A percentile compares a stretch with the other conserved stretches of the same genome.
phyloP scores from a whole-genome alignment of 2,888 invertebrate genomes.

The Dicyrtoma fusca region DNA sequence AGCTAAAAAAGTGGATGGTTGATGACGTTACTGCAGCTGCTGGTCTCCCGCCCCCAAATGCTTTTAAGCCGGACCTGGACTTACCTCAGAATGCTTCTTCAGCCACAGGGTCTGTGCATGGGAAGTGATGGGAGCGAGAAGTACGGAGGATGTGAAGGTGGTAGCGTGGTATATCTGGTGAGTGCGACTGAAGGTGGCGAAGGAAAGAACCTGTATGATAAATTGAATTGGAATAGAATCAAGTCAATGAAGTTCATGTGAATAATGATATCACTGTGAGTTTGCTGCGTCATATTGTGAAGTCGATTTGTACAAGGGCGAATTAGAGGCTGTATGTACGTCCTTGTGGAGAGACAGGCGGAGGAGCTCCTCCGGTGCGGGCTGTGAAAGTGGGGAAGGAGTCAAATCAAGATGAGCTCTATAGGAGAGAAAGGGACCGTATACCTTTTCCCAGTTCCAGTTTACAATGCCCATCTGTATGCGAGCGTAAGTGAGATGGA shows the following conservation, averaged over 20 bases:
- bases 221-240: slow-evolving; percentile 53
- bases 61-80: not conserved
- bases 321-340: slow-evolving; percentile 16
- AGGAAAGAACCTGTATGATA: slow-evolving; percentile 46
- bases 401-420: slow-evolving; percentile 42
- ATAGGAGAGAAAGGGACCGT: not conserved
- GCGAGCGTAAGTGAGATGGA: not conserved
- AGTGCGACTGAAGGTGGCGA: slow-evolving; percentile 15
- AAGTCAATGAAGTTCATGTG: slow-evolving; percentile 48
- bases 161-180: not conserved
- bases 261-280: slow-evolving; percentile 48
- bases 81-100: not conserved
- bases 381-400: slow-evolving; percentile 38
- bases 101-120: not conserved
- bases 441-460: not conserved
- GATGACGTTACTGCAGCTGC: too few relatives aligned
- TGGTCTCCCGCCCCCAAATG: not conserved
- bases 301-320: slow-evolving; percentile 46
- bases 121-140: slow-evolving; percentile 12
- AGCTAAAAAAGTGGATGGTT: too few relatives aligned
- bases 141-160: not conserved
- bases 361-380: slow-evolving; percentile 13
- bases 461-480: not conserved
- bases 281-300: slow-evolving; percentile 44
- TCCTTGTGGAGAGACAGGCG: not conserved